Base-by-base conservation (phyloP, 2,113 vertebrate genomes). In the Phoxinus phoxinus region DNA sequence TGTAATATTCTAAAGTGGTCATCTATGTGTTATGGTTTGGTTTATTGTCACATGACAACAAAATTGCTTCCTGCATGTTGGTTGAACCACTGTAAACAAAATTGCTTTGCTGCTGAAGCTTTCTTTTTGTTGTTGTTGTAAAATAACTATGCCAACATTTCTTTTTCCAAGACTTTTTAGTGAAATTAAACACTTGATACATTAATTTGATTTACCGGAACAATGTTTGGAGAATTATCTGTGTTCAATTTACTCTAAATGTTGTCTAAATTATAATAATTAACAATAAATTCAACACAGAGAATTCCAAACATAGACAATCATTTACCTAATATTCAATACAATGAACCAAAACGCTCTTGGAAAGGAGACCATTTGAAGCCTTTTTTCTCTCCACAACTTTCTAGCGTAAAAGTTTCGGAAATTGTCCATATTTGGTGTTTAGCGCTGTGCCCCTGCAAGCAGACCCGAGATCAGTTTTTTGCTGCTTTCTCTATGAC, bases 371-470 rank as follows among this genome's bases (percentile, higher is more conserved):
- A 2, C 67, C 19, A 44, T 12, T 35, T 67, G 1, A 23, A n/a
- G 21, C 0, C 35, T 1, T 67, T 67, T 30, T 35, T 41, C 10
- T 41, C 8, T 41, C 8, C 1, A 41, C 5, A 15, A 44, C 41
- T 46, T 15, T 30, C 15, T 3, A 30, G 15, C 2, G 48, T 3
- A 53, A 53, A 53, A 1, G 35, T 63, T 17, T 59, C n/a, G 80
- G 80, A 81, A 51, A n/a, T 51, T 69, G 63, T 4, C 80, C 80
- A 51, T 69, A 53, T 81, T 32, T 69, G 80, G 80, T 69, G 56
- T 63, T 25, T 1, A 25, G 27, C 72, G 2, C 48, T 76, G 15
- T 51, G 51, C 0, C 12, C 19, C 56, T 35, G 25, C 6, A 35
- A 75, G 27, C 77, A 61, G 77, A n/a, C 35, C 77, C 61, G 32